Evolutionary conservation across 1,140 invertebrate genomes (phyloP).

Genomic region (Wasmannia auropunctata): DNA sequence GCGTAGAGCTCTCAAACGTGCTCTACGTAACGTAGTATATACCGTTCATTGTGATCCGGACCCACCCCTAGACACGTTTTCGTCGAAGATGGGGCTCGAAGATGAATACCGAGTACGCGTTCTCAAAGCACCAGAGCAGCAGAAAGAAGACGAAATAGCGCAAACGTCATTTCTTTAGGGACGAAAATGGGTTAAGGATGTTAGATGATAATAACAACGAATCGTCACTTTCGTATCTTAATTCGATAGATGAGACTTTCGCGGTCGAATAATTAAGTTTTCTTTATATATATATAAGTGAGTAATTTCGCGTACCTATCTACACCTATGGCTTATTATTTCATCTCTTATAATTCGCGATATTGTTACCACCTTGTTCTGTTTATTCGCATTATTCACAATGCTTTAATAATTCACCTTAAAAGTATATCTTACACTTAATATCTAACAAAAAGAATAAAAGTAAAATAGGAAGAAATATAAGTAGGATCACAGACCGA

Average conservation of each 20-base stretch:
- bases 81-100: constrained; percentile 73
- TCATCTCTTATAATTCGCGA: no score
- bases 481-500: not conserved
- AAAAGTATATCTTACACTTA: not conserved
- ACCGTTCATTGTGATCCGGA: constrained; percentile 36
- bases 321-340: no score
- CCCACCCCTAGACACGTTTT: constrained; percentile 37
- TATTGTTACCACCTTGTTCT: no score
- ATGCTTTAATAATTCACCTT: no score
- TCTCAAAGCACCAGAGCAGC: constrained; percentile 74
- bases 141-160: not conserved
- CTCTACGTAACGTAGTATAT: not conserved
- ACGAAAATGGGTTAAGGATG: not conserved
- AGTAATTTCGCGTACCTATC: no score
- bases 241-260: no score
- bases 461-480: not conserved
- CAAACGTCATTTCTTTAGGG: not conserved
- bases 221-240: no score
- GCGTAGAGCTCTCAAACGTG: constrained; percentile 66
- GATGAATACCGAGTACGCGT: constrained; percentile 63
- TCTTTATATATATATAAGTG: no score
- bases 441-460: not conserved
- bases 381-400: not conserved
- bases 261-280: no score
- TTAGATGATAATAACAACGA: not conserved